Conservation (phyloP, 2,888 invertebrate genomes). For the Parascotia fuliginaria region DNA sequence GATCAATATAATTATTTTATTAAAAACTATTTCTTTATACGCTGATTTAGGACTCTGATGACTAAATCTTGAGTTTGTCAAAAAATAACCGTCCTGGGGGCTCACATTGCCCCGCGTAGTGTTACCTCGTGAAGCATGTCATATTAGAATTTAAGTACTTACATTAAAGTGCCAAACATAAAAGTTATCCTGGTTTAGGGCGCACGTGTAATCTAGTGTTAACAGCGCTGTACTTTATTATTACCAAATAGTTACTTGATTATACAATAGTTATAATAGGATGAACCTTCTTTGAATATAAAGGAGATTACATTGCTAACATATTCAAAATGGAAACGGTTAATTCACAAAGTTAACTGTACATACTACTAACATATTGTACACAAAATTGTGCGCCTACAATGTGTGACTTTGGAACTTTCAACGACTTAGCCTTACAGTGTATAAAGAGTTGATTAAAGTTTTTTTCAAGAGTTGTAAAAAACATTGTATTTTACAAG, state of each 20-base stretch:
- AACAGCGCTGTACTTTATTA: conserved; percentile 8
- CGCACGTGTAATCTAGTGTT: too few relatives aligned
- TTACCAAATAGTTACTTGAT: background rate
- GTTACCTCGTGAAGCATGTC: too few relatives aligned
- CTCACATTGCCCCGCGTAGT: too few relatives aligned
- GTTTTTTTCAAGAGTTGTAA: conserved; percentile 4
- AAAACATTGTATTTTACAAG: background rate
- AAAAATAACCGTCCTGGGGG: too few relatives aligned
- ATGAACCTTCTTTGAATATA: conserved; percentile 4
- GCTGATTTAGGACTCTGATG: too few relatives aligned
- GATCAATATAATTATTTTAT: too few relatives aligned
- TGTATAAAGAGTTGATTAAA: background rate
- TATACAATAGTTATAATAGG: too few relatives aligned
- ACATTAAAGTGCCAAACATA: too few relatives aligned
- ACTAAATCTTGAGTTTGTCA: too few relatives aligned
- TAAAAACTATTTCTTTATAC: too few relatives aligned
- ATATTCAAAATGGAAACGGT: conserved; percentile 20
- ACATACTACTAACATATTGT: background rate
- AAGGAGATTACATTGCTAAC: conserved; percentile 10
- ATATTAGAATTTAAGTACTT: too few relatives aligned
- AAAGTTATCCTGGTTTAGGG: too few relatives aligned
- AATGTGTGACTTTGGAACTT: conserved; percentile 8
- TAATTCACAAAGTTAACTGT: background rate
- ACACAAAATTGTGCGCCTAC: conserved; percentile 1
- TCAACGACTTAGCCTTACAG: conserved; percentile 2